Evolutionary conservation across 2,797 vertebrate species (phyloP).

Genomic region (Lacerta agilis): DNA sequence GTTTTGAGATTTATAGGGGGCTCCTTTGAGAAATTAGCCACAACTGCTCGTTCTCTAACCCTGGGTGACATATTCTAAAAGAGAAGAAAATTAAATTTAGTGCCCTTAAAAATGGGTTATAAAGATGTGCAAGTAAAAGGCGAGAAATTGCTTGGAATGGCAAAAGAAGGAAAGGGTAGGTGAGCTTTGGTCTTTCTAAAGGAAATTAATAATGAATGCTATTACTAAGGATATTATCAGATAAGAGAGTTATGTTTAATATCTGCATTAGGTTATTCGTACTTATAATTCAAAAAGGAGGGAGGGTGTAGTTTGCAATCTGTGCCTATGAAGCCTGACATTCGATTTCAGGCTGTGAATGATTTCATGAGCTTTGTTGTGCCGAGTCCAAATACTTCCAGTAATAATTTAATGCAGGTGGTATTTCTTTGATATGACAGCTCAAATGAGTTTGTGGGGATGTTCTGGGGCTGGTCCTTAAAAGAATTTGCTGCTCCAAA

Average conservation of each 20-base stretch:
- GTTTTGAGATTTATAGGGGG: neutral
- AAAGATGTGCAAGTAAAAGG: slow-evolving; percentile 16
- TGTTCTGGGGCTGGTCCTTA: neutral
- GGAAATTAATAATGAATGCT: slow-evolving; percentile 11
- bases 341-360: neutral
- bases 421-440: neutral
- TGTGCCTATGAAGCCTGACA: neutral
- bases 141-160: slow-evolving; percentile 19
- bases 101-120: neutral
- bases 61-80: slow-evolving; percentile 27
- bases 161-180: neutral
- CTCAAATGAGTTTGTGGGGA: slow-evolving; percentile 1
- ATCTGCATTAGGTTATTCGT: slow-evolving; percentile 6
- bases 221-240: slow-evolving; percentile 25
- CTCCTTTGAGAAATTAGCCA: slow-evolving; percentile 8
- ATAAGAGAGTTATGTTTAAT: slow-evolving; percentile 24
- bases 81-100: slow-evolving; percentile 26
- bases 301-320: slow-evolving; percentile 20
- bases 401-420: slow-evolving; percentile 8
- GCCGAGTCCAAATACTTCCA: slow-evolving; percentile 15
- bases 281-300: slow-evolving; percentile 18
- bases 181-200: neutral
- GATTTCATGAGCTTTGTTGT: slow-evolving; percentile 10
- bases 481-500: neutral
- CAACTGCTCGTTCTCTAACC: slow-evolving; percentile 20